These are phyloP conservation scores for Drosophila micromelanica DNA, from an alignment of 1,140 invertebrate genomes.

Conservation along the genomic window DNA sequence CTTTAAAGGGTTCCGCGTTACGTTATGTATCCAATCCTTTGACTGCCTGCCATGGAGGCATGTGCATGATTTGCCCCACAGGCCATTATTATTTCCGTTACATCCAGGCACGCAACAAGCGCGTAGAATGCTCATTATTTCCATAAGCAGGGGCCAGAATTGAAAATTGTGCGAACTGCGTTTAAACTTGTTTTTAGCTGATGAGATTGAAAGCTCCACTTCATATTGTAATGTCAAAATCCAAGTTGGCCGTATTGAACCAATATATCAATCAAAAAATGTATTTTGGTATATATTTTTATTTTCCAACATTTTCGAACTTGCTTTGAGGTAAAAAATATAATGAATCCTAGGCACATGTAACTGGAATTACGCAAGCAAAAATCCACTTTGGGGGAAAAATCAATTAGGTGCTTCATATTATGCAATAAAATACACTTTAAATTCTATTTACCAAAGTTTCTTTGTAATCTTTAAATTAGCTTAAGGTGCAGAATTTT, in stretches of 20 bases:
- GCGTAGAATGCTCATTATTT: conserved; percentile 29
- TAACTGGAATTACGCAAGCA: too few relatives aligned
- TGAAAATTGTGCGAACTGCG: conserved; percentile 15
- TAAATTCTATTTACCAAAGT: not conserved
- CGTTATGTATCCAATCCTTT: conserved; percentile 31
- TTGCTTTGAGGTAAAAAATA: too few relatives aligned
- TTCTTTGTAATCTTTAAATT: not conserved
- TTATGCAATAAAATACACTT: too few relatives aligned
- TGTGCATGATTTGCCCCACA: conserved; percentile 17
- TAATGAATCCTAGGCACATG: too few relatives aligned
- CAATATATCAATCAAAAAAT: too few relatives aligned
- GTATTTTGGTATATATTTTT: too few relatives aligned
- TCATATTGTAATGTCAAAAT: not conserved
- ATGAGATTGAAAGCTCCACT: conserved; percentile 4
- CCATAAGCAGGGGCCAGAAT: not conserved
- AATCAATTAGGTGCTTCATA: too few relatives aligned
- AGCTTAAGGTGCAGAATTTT: not conserved
- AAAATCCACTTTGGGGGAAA: too few relatives aligned
- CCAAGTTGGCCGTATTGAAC: too few relatives aligned
- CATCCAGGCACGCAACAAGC: conserved; percentile 7
- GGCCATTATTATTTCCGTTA: conserved; percentile 27
- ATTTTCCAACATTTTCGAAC: too few relatives aligned
- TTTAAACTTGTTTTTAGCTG: conserved; percentile 9
- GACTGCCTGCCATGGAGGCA: conserved; percentile 22
- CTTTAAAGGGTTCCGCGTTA: not conserved